A percentile compares a stretch with the other conserved stretches of the same genome.
Conservation (phyloP, 2,113 vertebrate species). For the Salvelinus namaycush region DNA sequence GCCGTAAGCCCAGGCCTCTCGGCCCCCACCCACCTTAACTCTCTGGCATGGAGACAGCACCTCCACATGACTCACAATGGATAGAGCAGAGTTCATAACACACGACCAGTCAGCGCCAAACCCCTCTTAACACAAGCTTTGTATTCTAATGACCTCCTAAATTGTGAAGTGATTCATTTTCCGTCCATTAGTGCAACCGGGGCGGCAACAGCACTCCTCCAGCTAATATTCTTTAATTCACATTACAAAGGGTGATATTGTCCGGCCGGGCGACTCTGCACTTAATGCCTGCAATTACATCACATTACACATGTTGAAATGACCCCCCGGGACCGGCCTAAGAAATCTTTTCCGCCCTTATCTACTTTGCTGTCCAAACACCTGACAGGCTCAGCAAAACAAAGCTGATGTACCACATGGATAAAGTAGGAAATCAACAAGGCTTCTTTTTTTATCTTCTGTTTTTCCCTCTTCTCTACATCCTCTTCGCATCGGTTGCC, state of each 20-base stretch:
- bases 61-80: constrained; percentile 39
- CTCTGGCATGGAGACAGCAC: constrained; percentile 17
- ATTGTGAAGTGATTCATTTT: constrained; percentile 61
- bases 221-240: constrained; percentile 65
- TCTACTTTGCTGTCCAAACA: constrained; percentile 56
- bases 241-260: constrained; percentile 60
- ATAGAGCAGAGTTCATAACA: constrained; percentile 47
- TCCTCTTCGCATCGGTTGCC: not conserved
- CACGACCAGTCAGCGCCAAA: constrained; percentile 25
- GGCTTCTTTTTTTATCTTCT: constrained; percentile 6
- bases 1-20: not conserved
- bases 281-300: constrained; percentile 73
- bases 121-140: constrained; percentile 61
- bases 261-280: constrained; percentile 46
- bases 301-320: constrained; percentile 70
- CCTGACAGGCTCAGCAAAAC: constrained; percentile 39
- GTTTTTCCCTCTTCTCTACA: not conserved
- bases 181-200: constrained; percentile 58
- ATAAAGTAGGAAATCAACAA: constrained; percentile 29
- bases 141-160: constrained; percentile 55
- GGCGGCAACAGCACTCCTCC: constrained; percentile 5
- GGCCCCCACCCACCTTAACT: constrained; percentile 6
- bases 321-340: constrained; percentile 57
- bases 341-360: constrained; percentile 46
- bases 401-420: constrained; percentile 28